Percentiles rank a stretch among this genome's conserved stretches.
These are phyloP conservation scores for Ictidomys tridecemlineatus DNA, from an alignment of 2,113 vertebrate species.

Conservation along the genomic window DNA sequence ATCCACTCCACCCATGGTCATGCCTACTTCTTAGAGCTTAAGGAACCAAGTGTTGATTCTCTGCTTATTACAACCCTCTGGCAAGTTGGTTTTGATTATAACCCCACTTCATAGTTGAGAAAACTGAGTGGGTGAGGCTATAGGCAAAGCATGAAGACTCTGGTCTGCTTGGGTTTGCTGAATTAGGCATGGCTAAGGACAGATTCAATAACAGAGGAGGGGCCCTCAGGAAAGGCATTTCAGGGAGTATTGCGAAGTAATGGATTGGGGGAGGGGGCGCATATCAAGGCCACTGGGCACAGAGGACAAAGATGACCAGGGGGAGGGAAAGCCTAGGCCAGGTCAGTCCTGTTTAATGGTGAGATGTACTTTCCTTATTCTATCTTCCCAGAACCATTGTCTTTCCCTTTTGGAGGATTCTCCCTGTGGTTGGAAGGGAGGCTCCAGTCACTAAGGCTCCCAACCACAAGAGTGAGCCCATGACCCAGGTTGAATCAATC, in stretches of 20 bases:
- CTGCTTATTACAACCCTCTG: not conserved
- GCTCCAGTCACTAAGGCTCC: not conserved
- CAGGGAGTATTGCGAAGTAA: not conserved
- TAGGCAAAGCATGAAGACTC: not conserved
- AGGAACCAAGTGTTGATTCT: not conserved
- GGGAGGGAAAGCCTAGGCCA: not conserved
- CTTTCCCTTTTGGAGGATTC: not conserved
- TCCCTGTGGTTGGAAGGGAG: not conserved
- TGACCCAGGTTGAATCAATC: not conserved
- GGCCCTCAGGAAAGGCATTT: not conserved
- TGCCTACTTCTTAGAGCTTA: not conserved
- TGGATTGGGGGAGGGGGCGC: not conserved
- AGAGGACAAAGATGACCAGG: not conserved
- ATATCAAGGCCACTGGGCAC: not conserved
- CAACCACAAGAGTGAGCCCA: not conserved
- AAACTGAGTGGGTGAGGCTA: not conserved
- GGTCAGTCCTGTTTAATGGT: not conserved
- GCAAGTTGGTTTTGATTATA: not conserved
- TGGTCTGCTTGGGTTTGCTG: not conserved
- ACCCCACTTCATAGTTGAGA: not conserved
- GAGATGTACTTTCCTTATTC: too few species aligned
- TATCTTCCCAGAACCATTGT: not conserved
- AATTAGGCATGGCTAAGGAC: not conserved
- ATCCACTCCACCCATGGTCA: not conserved
- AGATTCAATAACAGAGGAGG: not conserved